A percentile compares a stretch with the other conserved stretches of the same genome.
Evolutionary conservation across 2,888 invertebrate species (phyloP).

Genomic region (Hoplodrina ambigua): DNA sequence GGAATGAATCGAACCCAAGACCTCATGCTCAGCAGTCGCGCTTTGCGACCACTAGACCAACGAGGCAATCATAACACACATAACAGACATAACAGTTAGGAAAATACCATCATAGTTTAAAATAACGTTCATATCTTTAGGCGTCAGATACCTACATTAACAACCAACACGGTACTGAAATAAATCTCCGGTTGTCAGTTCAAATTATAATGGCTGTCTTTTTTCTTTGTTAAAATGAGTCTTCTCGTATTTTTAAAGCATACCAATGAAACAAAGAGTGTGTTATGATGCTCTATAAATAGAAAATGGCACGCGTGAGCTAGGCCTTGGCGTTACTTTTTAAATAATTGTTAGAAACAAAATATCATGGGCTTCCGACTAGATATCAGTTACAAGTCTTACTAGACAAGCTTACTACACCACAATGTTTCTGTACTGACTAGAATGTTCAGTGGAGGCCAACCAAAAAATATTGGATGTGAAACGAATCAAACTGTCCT

Average conservation of each 20-base stretch:
- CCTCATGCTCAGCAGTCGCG: too few species aligned
- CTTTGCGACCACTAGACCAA: too few species aligned
- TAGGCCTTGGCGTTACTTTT: background rate
- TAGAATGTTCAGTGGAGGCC: too few species aligned
- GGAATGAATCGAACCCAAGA: too few species aligned
- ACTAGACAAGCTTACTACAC: too few species aligned
- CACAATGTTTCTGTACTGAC: too few species aligned
- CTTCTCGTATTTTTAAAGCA: background rate
- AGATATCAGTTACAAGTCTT: too few species aligned
- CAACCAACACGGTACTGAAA: background rate
- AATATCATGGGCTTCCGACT: background rate
- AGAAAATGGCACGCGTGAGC: background rate
- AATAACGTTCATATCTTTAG: conserved; percentile 13
- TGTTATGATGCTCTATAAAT: background rate
- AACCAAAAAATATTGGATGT: too few species aligned
- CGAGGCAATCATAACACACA: too few species aligned
- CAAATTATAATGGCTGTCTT: background rate
- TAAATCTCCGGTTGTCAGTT: conserved; percentile 12
- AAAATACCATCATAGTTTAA: background rate
- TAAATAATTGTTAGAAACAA: background rate
- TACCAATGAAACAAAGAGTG: background rate
- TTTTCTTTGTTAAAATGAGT: background rate
- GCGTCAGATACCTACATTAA: background rate
- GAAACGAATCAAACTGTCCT: too few species aligned
- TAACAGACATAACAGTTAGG: too few species aligned